These are phyloP conservation scores for Heliconius himera DNA, from an alignment of 1,140 invertebrate species.

Conservation along the genomic window DNA sequence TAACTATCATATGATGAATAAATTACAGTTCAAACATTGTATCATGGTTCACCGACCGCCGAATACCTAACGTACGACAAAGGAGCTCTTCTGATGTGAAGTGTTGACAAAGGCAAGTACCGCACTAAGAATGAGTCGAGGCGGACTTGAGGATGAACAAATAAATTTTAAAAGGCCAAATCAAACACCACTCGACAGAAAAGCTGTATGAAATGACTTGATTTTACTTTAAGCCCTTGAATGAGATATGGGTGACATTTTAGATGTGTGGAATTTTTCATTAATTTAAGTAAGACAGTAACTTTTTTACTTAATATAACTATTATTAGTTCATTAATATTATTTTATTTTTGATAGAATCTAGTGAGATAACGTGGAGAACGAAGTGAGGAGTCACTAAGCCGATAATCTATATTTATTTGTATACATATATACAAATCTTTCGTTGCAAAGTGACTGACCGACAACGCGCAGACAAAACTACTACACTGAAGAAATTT, in stretches of 20 bases:
- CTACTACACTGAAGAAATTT: too few species aligned
- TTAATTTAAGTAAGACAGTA: too few species aligned
- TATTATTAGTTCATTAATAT: too few species aligned
- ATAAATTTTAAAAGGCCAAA: constrained; percentile 17
- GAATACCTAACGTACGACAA: constrained; percentile 10
- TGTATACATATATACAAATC: too few species aligned
- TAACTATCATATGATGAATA: neutral
- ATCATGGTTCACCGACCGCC: neutral
- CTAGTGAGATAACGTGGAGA: too few species aligned
- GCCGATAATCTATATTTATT: too few species aligned
- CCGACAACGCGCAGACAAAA: too few species aligned
- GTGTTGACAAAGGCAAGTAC: neutral
- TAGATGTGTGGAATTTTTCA: neutral
- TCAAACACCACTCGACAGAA: constrained; percentile 17
- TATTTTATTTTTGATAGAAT: too few species aligned
- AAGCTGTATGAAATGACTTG: neutral
- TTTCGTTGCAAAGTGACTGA: too few species aligned
- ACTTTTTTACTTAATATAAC: too few species aligned
- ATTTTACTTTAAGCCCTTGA: neutral
- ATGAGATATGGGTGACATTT: neutral
- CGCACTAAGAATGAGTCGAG: neutral
- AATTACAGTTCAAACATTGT: neutral
- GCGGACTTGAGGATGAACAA: constrained; percentile 18
- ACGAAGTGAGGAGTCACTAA: too few species aligned
- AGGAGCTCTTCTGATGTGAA: constrained; percentile 2